These are phyloP conservation scores for Poeciliopsis occidentalis DNA, from an alignment of 2,113 vertebrate genomes.

Conservation along the genomic window DNA sequence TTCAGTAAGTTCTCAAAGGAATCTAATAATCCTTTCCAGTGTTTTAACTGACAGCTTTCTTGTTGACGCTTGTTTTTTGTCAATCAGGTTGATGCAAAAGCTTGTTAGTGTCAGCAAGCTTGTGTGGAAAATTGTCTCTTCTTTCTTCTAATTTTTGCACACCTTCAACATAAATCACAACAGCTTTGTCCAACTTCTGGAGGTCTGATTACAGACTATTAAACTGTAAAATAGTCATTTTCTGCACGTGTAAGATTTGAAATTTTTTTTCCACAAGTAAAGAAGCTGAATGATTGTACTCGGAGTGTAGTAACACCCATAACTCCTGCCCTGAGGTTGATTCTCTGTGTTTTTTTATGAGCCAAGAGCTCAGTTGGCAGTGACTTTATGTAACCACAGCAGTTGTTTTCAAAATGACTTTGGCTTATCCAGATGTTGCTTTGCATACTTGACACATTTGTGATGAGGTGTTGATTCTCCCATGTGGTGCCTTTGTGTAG, in stretches of 20 bases:
- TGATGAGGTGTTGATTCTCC: conserved; percentile 14
- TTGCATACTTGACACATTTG: conserved; percentile 10
- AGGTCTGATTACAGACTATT: too few relatives aligned
- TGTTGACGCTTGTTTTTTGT: background rate
- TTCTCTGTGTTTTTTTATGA: conserved; percentile 6
- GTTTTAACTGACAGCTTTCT: conserved; percentile 6
- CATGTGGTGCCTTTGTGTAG: background rate
- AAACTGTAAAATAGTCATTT: too few relatives aligned
- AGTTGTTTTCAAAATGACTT: conserved; percentile 7
- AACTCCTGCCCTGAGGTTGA: background rate
- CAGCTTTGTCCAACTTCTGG: background rate
- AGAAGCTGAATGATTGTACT: background rate
- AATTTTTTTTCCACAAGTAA: background rate
- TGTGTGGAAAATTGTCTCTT: background rate
- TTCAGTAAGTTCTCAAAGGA: conserved; percentile 4
- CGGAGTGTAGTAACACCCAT: background rate
- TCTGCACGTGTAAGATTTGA: too few relatives aligned
- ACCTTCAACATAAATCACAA: background rate
- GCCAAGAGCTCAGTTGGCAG: conserved; percentile 7
- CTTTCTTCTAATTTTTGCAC: background rate
- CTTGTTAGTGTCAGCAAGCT: background rate
- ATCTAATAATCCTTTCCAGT: conserved; percentile 3
- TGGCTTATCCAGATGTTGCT: conserved; percentile 1
- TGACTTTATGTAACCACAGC: conserved; percentile 17
- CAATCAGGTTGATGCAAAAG: background rate